Conservation (phyloP, 1,140 invertebrate species). For the Heliconius hewitsoni region DNA sequence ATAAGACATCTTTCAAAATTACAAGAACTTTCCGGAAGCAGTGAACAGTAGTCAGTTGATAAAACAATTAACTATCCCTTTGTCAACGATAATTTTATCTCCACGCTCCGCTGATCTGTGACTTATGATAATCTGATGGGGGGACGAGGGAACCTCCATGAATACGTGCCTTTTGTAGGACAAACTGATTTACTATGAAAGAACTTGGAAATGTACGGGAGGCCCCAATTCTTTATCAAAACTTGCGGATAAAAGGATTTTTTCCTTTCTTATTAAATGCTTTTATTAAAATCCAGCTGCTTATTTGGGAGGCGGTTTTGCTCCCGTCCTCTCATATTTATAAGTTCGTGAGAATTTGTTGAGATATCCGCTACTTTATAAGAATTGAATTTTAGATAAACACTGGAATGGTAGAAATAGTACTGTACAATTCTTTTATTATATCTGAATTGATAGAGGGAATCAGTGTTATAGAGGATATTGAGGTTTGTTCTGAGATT, state of each 20-base stretch:
- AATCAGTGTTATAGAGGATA: too few species aligned
- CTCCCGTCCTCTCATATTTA: background rate
- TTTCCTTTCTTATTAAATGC: conserved; percentile 37
- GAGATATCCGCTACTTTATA: background rate
- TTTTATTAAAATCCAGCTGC: conserved; percentile 36
- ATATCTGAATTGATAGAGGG: too few species aligned
- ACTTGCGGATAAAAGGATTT: conserved; percentile 35
- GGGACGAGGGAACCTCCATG: conserved; percentile 34
- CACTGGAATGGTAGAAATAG: too few species aligned
- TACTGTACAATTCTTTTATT: too few species aligned
- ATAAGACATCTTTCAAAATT: conserved; percentile 9
- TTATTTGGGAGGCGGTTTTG: conserved; percentile 32
- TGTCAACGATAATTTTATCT: conserved; percentile 68
- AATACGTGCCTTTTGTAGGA: conserved; percentile 41
- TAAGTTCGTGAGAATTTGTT: conserved; percentile 13
- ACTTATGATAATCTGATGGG: conserved; percentile 62
- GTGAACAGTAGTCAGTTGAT: conserved; percentile 52
- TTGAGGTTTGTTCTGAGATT: too few species aligned
- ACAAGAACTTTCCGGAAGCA: conserved; percentile 25
- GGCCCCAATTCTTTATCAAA: conserved; percentile 34
- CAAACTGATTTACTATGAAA: conserved; percentile 42
- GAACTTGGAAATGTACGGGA: conserved; percentile 34
- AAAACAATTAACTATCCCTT: conserved; percentile 66
- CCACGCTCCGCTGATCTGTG: conserved; percentile 60
- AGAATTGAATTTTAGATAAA: background rate